These are phyloP conservation scores for Drosophila varians DNA, from an alignment of 1,140 invertebrate genomes.

Conservation along the genomic window DNA sequence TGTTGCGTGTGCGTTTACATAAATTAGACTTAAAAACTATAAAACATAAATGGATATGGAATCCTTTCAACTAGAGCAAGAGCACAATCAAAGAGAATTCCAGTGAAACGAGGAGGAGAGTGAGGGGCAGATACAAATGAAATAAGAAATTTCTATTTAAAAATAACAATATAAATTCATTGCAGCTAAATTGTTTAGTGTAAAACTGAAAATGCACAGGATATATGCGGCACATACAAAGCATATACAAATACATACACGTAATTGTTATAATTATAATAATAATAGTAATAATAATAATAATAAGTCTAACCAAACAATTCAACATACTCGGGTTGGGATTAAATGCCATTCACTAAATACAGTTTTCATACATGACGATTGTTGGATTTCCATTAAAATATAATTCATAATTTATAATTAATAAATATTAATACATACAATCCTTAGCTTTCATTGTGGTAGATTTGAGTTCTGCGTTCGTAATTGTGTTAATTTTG, in stretches of 20 bases:
- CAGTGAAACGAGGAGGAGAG: not conserved
- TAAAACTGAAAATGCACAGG: conserved; percentile 48
- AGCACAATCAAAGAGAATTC: conserved; percentile 32
- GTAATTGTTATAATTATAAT: conserved; percentile 26
- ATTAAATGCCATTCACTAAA: conserved; percentile 79
- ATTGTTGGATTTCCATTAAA: conserved; percentile 35
- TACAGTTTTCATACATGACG: conserved; percentile 57
- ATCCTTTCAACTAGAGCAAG: conserved; percentile 57
- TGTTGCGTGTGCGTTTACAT: conserved; percentile 53
- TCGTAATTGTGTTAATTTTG: conserved; percentile 26
- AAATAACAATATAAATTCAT: conserved; percentile 56
- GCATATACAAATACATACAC: conserved; percentile 38
- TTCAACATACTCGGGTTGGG: conserved; percentile 61
- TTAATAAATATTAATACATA: conserved; percentile 55
- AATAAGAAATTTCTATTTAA: conserved; percentile 10
- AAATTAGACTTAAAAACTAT: conserved; percentile 78
- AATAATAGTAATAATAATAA: conserved; percentile 56
- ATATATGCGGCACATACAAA: conserved; percentile 30
- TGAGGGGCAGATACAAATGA: conserved; percentile 27
- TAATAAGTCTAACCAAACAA: conserved; percentile 72
- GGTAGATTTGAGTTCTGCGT: conserved; percentile 61
- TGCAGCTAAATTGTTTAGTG: conserved; percentile 40
- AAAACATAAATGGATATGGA: conserved; percentile 77
- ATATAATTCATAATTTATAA: conserved; percentile 26
- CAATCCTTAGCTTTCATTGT: conserved; percentile 50